Conservation (phyloP, 2,888 invertebrate species). For the Zaprionus bogoriensis region DNA sequence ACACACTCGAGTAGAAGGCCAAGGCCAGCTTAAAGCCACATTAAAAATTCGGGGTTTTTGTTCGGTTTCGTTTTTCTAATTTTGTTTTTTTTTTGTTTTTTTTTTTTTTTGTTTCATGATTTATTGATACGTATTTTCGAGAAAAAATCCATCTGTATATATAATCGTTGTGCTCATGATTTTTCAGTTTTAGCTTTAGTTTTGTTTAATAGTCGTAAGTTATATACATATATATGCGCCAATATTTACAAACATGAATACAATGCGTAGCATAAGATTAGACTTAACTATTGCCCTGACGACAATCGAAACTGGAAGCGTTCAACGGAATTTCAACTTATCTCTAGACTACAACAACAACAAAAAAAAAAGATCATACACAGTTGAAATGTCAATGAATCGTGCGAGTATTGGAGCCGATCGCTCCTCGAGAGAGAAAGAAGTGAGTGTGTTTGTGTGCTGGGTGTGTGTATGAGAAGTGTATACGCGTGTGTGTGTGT, state of each 20-base stretch:
- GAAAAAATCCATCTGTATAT: slow-evolving; percentile 20
- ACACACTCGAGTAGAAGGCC: slow-evolving; percentile 15
- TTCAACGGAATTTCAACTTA: slow-evolving; percentile 39
- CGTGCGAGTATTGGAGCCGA: slow-evolving; percentile 37
- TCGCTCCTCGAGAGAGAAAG: slow-evolving; percentile 5
- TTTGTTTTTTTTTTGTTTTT: slow-evolving; percentile 21
- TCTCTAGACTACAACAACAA: slow-evolving; percentile 43
- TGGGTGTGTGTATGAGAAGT: slow-evolving; percentile 14
- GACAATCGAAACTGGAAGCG: slow-evolving; percentile 39
- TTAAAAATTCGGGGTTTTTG: slow-evolving; percentile 26
- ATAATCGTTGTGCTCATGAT: slow-evolving; percentile 19
- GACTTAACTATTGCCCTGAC: slow-evolving; percentile 52
- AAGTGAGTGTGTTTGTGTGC: neutral
- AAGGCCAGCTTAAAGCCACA: slow-evolving; percentile 18
- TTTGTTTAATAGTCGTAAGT: slow-evolving; percentile 31
- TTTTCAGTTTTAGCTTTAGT: slow-evolving; percentile 1
- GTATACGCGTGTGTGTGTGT: neutral
- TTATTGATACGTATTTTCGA: slow-evolving; percentile 11
- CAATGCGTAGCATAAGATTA: slow-evolving; percentile 39
- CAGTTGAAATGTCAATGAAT: slow-evolving; percentile 27
- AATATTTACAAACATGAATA: slow-evolving; percentile 75
- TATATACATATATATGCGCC: slow-evolving; percentile 49
- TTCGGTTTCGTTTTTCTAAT: slow-evolving; percentile 34
- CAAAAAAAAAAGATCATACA: slow-evolving; percentile 29
- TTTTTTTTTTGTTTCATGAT: slow-evolving; percentile 22